Evolutionary conservation across 2,888 invertebrate species (phyloP), one percentile per base, ranked within the genome.

Genomic region (Hemaris fuciformis): DNA sequence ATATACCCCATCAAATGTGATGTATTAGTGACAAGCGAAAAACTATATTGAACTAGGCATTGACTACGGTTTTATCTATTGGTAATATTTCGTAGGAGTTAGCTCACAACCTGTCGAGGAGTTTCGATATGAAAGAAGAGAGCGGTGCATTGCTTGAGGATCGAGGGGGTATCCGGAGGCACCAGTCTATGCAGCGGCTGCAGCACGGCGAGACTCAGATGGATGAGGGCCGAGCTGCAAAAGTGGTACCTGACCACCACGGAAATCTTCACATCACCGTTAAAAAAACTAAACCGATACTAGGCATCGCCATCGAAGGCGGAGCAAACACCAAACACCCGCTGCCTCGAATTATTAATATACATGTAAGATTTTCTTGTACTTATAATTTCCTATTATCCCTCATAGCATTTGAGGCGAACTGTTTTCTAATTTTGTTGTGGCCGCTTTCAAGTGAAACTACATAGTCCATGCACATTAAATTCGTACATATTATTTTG

Each of bases 251-350:
- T 76, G 97, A 97, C 90, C 96, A 97, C 88, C 97, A 97, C 89
- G 97, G 97, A 73, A 97, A 97, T 90, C 94, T 98, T 78, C 94
- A 97, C 85, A 96, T 98, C 77, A 96, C 96, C 72, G 97, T 99
- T 72, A 97, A 97, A 89, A 99, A 99, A 93, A 97, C 96, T 61
- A 98, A 98, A 90, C 97, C 98, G 57, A 97, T 98, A 79, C 94
- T 99, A 76, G 99, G 99, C 72, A 98, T 99, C 80, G 99, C 98
- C 68, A 99, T 99, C 79, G 99, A 99, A 93, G 99, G 99, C 66
- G 99, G 99, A 67, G 97, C 97, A 76, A 98, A 99, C 88, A 99
- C 99, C 53, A 97, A 97, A 82, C 98, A 99, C 90, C 97, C 98
- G 62, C 93, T 98, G 79, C 99, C 99, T 60, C 95, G 98, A 84